phyloP scores from a whole-genome alignment of 2,797 vertebrate genomes.

The Antennarius maculatus region DNA sequence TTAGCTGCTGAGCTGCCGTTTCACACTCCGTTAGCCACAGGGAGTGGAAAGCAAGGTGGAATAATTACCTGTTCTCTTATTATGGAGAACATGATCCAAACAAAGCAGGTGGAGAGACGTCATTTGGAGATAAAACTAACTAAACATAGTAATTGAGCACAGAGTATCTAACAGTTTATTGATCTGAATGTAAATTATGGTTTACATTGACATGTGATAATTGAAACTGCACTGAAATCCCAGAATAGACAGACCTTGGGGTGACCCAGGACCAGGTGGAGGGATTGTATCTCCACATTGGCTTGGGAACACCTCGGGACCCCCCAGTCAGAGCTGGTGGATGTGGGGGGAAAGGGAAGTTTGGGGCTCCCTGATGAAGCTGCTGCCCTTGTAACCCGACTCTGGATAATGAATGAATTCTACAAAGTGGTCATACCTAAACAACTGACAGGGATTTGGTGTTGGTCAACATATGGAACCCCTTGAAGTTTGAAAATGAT shows the following conservation, averaged over 20 bases:
- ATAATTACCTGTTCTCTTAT: slow-evolving; percentile 71
- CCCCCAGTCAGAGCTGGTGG: too few species aligned
- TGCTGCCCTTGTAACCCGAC: too few species aligned
- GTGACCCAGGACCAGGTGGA: too few species aligned
- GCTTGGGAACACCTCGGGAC: too few species aligned
- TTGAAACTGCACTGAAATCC: slow-evolving; percentile 7
- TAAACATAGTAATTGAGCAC: slow-evolving; percentile 38
- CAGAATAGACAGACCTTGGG: background rate
- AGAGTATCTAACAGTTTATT: slow-evolving; percentile 23
- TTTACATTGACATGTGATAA: slow-evolving; percentile 11
- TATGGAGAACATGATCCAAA: slow-evolving; percentile 52
- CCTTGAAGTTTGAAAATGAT: too few species aligned
- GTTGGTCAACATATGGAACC: background rate
- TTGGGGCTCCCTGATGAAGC: too few species aligned
- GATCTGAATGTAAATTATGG: slow-evolving; percentile 6
- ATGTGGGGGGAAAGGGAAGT: too few species aligned
- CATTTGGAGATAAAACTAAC: slow-evolving; percentile 35
- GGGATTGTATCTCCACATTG: too few species aligned
- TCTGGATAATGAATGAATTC: background rate
- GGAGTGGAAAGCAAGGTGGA: slow-evolving; percentile 54
- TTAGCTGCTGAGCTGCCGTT: slow-evolving; percentile 60
- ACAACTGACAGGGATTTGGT: slow-evolving; percentile 2
- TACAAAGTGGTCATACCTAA: slow-evolving; percentile 4
- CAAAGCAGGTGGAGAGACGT: slow-evolving; percentile 48
- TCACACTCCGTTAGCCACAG: slow-evolving; percentile 65